Base-by-base conservation (phyloP, 2,797 vertebrate species). In the Tarsius wallacei region DNA sequence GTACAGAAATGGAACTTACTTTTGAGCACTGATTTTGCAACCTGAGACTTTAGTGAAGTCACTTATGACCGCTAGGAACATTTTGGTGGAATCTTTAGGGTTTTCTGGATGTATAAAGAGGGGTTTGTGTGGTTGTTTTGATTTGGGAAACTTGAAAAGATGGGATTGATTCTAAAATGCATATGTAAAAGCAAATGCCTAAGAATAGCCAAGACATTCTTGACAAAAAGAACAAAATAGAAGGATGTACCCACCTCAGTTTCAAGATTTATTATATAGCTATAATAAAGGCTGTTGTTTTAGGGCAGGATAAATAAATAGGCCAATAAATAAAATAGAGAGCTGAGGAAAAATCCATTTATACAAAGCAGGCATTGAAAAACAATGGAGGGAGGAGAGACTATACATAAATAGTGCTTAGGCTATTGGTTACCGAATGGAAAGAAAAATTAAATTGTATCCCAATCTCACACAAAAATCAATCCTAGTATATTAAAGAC, bases 391-490 rank as follows among this genome's bases (percentile, higher is more conserved):
- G 26, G 74, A 95, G 63, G 8, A 71, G 14, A 66, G 47, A 19
- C 11, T 66, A 51, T 42, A 33, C 33, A 51, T 17, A 90, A 78
- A 64, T 10, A 64, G 26, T 36, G 42, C 22, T 59, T 70, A n/a
- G 19, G 77, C 26, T 87, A 15, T 83, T 83, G 77, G 51, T 77
- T 74, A 90, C 2, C 4, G 74, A 86, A 66, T 47, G 14, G 36
- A 87, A 90, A 92, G 70, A 91, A 78, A 88, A 90, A 53, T 73
- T 55, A 87, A 88, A 55, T 63, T 57, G 17, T 64, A 51, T 92
- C 47, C 36, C 53, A 70, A 31, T 51, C 63, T 87, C 47, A 47
- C 51, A 82, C 26, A 94, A 73, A 87, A 73, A 59, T 80, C 66
- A 63, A 49, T n/a, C 33, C 53, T 70, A 64, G 51, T 49, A 24